Evolutionary conservation across 2,888 invertebrate species (phyloP).

Genomic region (Allacma fusca): DNA sequence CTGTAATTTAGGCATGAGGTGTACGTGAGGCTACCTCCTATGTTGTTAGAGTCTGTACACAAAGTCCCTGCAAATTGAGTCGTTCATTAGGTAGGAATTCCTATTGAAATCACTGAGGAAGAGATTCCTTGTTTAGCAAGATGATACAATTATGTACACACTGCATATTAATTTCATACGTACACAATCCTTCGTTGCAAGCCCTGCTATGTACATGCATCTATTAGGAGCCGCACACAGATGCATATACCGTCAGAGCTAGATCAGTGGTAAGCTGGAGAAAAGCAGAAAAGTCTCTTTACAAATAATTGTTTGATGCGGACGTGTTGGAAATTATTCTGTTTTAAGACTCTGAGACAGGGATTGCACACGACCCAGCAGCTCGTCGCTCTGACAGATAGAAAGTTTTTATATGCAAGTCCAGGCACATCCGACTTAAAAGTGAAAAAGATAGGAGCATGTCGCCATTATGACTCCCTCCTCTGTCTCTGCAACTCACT

Average conservation of each 20-base stretch:
- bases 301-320: not conserved
- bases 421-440: conserved; percentile 41
- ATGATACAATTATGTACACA: no score
- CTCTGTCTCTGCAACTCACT: not conserved
- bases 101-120: no score
- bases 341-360: conserved; percentile 12
- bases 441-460: conserved; percentile 39
- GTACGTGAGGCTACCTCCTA: not conserved
- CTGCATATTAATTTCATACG: no score
- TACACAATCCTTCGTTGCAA: no score
- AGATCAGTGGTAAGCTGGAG: not conserved
- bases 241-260: no score
- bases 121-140: no score
- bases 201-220: no score
- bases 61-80: not conserved
- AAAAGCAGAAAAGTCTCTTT: not conserved
- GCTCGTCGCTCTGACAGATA: conserved; percentile 10
- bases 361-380: conserved; percentile 30
- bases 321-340: conserved; percentile 2
- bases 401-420: conserved; percentile 32
- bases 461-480: not conserved
- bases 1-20: not conserved
- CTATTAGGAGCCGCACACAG: no score
- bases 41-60: not conserved
- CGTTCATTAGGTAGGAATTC: not conserved